These are phyloP conservation scores for Philopotamus ludificatus DNA, from an alignment of 1,140 invertebrate species.

Conservation along the genomic window DNA sequence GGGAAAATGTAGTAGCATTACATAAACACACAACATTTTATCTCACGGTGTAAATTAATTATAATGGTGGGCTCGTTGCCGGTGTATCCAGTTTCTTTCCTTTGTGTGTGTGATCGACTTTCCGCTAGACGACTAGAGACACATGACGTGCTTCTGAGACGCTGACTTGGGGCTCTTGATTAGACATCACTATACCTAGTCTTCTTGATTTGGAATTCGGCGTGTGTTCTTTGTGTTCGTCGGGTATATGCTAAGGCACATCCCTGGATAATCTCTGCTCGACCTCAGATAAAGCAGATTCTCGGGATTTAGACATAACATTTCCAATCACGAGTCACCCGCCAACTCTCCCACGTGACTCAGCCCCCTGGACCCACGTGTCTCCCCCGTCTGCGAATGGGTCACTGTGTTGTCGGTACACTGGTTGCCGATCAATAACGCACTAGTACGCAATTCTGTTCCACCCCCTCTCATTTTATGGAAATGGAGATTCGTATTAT, in stretches of 20 bases:
- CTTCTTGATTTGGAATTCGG: no score
- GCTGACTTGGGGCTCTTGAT: conserved; percentile 24
- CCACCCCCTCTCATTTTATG: no score
- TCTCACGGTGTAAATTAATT: conserved; percentile 23
- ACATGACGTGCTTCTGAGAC: no score
- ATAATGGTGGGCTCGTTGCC: conserved; percentile 3
- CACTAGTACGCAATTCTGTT: no score
- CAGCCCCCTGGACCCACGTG: neutral
- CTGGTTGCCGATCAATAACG: neutral
- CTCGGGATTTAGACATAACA: no score
- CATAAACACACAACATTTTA: conserved; percentile 12
- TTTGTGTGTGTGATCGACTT: conserved; percentile 22
- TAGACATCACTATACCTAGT: no score
- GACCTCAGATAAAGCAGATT: no score
- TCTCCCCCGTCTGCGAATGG: neutral
- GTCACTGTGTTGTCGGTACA: no score
- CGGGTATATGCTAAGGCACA: no score
- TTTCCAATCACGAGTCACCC: conserved; percentile 32
- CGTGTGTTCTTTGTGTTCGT: no score
- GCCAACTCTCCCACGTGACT: neutral
- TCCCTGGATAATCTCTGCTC: no score
- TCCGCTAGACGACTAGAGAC: neutral
- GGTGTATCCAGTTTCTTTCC: conserved; percentile 24
- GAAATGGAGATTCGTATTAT: no score
- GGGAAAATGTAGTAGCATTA: conserved; percentile 15